These are phyloP conservation scores for Syrmaticus mikado DNA, from an alignment of 2,113 vertebrate genomes.

Conservation along the genomic window DNA sequence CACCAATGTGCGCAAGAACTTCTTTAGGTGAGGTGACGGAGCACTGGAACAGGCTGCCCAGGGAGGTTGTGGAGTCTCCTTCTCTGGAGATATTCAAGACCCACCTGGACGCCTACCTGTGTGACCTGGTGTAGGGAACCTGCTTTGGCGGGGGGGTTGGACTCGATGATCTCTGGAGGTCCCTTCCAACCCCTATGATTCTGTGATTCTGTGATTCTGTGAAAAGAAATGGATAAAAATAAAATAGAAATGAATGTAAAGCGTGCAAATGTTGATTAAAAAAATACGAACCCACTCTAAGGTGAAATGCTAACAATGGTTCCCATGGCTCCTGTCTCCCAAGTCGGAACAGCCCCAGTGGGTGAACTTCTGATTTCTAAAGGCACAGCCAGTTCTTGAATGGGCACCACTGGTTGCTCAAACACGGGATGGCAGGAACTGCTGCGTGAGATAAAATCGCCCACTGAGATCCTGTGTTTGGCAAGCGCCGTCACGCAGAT, in stretches of 20 bases:
- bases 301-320: constrained; percentile 55
- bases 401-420: neutral
- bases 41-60: too few relatives aligned
- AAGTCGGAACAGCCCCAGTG: constrained; percentile 39
- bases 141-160: too few relatives aligned
- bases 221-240: constrained; percentile 57
- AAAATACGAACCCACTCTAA: constrained; percentile 49
- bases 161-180: too few relatives aligned
- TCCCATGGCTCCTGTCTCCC: constrained; percentile 60
- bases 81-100: too few relatives aligned
- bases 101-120: too few relatives aligned
- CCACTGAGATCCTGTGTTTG: neutral
- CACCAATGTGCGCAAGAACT: too few relatives aligned
- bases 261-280: constrained; percentile 66
- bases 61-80: too few relatives aligned
- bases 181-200: too few relatives aligned
- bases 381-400: neutral
- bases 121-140: too few relatives aligned
- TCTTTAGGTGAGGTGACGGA: too few relatives aligned
- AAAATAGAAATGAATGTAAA: constrained; percentile 38
- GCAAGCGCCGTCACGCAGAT: neutral
- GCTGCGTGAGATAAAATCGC: neutral
- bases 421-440: neutral
- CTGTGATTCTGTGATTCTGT: too few relatives aligned
- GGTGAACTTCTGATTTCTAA: constrained; percentile 58